Base-by-base conservation (phyloP, 1,140 invertebrate genomes). In the Drosophila leontia region DNA sequence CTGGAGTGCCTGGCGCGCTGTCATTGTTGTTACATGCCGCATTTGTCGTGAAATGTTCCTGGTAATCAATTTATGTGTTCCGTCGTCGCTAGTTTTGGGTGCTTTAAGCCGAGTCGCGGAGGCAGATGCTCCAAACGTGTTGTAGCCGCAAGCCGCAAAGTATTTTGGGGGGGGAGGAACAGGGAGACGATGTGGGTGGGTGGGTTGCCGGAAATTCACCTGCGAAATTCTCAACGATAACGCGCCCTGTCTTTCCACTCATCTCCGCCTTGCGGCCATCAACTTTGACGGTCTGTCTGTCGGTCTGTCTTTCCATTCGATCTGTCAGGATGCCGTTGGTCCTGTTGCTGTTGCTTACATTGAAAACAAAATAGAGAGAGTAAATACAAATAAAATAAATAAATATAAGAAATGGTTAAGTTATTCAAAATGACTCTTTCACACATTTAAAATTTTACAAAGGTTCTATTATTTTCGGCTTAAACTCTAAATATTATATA, bases 21-120 rank as follows among this genome's bases (percentile, higher is more conserved):
- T 78, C 75, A 69, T 74, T 84, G 82, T 85, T 83, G 81, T 80
- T 80, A 74, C 79, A 81, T 75, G 75, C 51, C 75, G 82, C 86
- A 85, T 86, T 85, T 85, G 75, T 86, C 83, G 75, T 78, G 75
- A 82, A 85, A 86, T 82, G 75, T 86, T 56, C 55, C 78, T 78
- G 78, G 82, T 85, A 85, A 85, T 85, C 82, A 85, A 85, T 85
- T 86, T 85, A 85, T 86, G 75, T 82, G 75, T 68, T 82, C 62
- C 64, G 69, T 55, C 57, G 50, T 82, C 69, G 44, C 65, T 65
- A 77, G 62, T 64, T 75, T 75, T 37, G 70, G 63, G 13, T 63
- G 71, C 48, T 55, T 74, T 62, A 62, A 76, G 53, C 48, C 39
- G 68, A 42, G 34, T 48, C 70, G 26, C 45, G 58, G 32, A 67